Percentiles rank a stretch among this genome's conserved stretches.
Conservation (phyloP, 2,888 invertebrate genomes). For the Syrphus vitripennis region DNA sequence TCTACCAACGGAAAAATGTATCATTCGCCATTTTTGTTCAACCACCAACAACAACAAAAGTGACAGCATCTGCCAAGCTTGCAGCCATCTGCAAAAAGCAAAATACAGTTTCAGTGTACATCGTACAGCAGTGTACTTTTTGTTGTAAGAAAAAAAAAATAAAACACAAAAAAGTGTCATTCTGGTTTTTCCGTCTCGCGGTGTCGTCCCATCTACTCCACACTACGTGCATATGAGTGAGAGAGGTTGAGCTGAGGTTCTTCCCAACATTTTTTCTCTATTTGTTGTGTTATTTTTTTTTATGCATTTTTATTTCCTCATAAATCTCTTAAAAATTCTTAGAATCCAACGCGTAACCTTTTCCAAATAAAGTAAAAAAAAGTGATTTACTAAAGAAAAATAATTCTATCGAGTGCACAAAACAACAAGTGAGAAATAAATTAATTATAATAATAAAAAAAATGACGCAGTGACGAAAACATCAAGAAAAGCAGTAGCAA, state of each 20-base stretch:
- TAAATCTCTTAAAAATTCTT: slow-evolving; percentile 4
- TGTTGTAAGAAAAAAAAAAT: slow-evolving; percentile 13
- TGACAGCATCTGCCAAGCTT: slow-evolving; percentile 62
- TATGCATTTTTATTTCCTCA: slow-evolving; percentile 1
- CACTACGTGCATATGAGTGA: slow-evolving; percentile 24
- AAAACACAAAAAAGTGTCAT: slow-evolving; percentile 11
- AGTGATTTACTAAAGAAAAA: neutral
- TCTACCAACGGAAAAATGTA: neutral
- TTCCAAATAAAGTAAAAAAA: neutral
- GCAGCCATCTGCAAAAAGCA: slow-evolving; percentile 54
- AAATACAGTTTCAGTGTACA: slow-evolving; percentile 21
- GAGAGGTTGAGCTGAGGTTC: slow-evolving; percentile 59
- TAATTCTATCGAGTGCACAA: neutral
- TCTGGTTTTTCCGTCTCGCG: slow-evolving; percentile 19
- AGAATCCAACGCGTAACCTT: slow-evolving; percentile 26
- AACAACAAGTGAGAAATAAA: neutral
- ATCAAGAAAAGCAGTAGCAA: neutral
- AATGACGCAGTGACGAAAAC: slow-evolving; percentile 53
- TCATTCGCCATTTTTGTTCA: neutral
- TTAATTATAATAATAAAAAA: neutral
- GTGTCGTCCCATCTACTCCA: neutral
- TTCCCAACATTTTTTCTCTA: slow-evolving; percentile 43
- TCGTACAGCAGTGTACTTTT: slow-evolving; percentile 41
- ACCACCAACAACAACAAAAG: slow-evolving; percentile 34
- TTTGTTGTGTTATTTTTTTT: slow-evolving; percentile 58